Conservation (phyloP, 2,888 invertebrate genomes). For the Laspeyria flexula region DNA sequence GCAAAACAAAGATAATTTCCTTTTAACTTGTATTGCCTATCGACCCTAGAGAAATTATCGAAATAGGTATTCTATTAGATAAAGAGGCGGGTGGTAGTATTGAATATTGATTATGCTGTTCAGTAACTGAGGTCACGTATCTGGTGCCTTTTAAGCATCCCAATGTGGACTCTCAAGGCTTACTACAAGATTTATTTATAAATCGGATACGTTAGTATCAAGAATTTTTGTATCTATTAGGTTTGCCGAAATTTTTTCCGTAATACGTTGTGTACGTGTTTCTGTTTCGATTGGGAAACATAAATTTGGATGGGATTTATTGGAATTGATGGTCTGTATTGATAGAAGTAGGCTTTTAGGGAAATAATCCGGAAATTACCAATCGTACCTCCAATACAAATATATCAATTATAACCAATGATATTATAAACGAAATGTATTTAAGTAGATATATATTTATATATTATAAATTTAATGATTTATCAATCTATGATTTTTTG, state of each 20-base stretch:
- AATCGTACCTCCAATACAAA: too few species aligned
- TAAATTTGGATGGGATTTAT: too few species aligned
- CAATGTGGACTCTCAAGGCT: constrained; percentile 16
- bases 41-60: constrained; percentile 21
- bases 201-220: neutral
- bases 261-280: too few species aligned
- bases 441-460: too few species aligned
- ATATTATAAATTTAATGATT: too few species aligned
- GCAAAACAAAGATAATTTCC: neutral
- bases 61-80: constrained; percentile 33
- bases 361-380: too few species aligned
- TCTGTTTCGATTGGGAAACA: too few species aligned
- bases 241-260: neutral
- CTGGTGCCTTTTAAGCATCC: constrained; percentile 31
- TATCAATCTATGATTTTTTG: too few species aligned
- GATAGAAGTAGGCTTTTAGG: too few species aligned
- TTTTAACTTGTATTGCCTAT: neutral
- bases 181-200: constrained; percentile 4
- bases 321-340: too few species aligned
- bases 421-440: too few species aligned
- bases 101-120: constrained; percentile 24
- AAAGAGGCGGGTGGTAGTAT: constrained; percentile 17
- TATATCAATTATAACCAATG: too few species aligned
- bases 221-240: neutral
- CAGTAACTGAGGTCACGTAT: constrained; percentile 31